These are phyloP conservation scores for Tamandua tetradactyla DNA, from an alignment of 2,797 vertebrate species.

Conservation along the genomic window DNA sequence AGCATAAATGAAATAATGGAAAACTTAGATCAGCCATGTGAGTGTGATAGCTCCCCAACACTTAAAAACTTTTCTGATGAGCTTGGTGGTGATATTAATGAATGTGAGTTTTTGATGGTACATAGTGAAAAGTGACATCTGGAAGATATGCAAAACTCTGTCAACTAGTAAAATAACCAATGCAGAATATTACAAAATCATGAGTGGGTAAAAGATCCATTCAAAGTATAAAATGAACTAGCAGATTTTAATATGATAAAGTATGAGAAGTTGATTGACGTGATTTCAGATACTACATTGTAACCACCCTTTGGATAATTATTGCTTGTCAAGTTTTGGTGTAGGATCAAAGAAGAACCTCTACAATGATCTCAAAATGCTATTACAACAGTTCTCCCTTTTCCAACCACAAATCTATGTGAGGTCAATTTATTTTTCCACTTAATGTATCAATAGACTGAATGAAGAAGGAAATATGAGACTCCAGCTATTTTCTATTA, in stretches of 20 bases:
- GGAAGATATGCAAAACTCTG: constrained; percentile 58
- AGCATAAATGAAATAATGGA: constrained; percentile 30
- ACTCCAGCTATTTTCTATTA: background rate
- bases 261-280: constrained; percentile 12
- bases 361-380: background rate
- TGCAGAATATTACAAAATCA: constrained; percentile 18
- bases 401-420: background rate
- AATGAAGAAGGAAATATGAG: background rate
- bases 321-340: background rate
- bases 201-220: background rate
- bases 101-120: background rate
- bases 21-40: background rate
- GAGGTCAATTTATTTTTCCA: background rate
- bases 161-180: constrained; percentile 58
- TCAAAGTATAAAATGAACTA: constrained; percentile 25
- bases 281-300: background rate
- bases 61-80: constrained; percentile 51
- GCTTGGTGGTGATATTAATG: constrained; percentile 13
- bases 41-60: background rate
- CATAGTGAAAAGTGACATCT: constrained; percentile 56
- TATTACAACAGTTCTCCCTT: background rate
- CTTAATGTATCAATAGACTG: background rate
- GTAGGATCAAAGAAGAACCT: background rate
- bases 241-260: constrained; percentile 46
- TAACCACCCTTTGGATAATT: constrained; percentile 18